Conservation (phyloP, 2,797 vertebrate species). For the Acipenser transmontanus region DNA sequence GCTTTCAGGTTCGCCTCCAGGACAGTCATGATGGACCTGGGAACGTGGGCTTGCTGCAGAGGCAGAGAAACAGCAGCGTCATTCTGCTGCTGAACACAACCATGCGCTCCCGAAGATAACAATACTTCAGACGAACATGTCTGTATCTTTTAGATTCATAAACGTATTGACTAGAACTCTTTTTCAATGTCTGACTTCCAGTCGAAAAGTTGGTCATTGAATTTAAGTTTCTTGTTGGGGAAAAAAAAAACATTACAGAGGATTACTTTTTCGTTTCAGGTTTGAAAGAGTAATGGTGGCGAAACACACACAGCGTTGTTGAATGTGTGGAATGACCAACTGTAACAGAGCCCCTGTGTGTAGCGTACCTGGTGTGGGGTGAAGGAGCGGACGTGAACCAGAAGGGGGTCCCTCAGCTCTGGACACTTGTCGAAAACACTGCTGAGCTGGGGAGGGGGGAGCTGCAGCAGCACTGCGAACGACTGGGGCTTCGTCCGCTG, state of each 20-base stretch:
- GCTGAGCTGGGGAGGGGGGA: slow-evolving; percentile 71
- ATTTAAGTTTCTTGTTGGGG: no score
- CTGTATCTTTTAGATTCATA: not conserved
- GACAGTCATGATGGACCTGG: slow-evolving; percentile 77
- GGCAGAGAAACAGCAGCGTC: slow-evolving; percentile 6
- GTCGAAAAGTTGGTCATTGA: no score
- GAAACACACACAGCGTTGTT: not conserved
- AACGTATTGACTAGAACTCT: no score
- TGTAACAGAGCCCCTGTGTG: not conserved
- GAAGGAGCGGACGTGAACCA: slow-evolving; percentile 80
- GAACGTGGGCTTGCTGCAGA: slow-evolving; percentile 81
- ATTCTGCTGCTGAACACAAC: no score
- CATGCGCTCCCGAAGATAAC: not conserved
- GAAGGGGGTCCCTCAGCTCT: slow-evolving; percentile 79
- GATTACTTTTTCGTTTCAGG: no score
- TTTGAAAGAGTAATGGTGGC: not conserved
- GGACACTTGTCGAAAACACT: slow-evolving; percentile 86
- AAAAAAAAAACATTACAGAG: not conserved
- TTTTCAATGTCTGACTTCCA: not conserved
- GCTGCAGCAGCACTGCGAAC: slow-evolving; percentile 83
- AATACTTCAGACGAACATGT: no score
- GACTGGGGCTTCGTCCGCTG: slow-evolving; percentile 91
- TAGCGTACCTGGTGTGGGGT: slow-evolving; percentile 78
- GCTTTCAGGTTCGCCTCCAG: slow-evolving; percentile 73
- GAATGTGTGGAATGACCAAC: not conserved